phyloP scores from a whole-genome alignment of 2,113 vertebrate species.

The Labrus mixtus region DNA sequence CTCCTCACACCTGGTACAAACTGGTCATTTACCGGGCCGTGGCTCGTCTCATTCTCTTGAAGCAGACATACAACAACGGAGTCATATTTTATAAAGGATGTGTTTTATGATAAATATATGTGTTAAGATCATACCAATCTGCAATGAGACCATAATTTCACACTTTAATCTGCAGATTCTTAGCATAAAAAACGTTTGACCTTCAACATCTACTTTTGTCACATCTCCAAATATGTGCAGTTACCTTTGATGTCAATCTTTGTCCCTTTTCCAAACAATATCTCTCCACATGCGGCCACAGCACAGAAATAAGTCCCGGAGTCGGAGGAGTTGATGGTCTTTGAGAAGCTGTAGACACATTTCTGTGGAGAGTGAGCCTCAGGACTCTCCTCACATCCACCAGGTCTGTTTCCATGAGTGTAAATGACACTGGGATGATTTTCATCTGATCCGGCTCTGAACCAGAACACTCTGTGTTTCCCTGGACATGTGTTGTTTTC shows the following conservation, averaged over 20 bases:
- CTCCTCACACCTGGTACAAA: too few relatives aligned
- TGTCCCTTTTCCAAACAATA: constrained; percentile 62
- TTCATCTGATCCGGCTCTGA: constrained; percentile 11
- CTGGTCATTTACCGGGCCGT: too few relatives aligned
- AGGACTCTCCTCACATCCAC: constrained; percentile 3
- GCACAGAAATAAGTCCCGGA: constrained; percentile 64
- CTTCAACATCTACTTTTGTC: too few relatives aligned
- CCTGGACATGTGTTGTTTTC: background rate
- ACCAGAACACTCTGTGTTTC: constrained; percentile 39
- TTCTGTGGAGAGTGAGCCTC: constrained; percentile 32
- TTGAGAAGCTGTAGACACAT: constrained; percentile 46
- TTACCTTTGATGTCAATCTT: background rate
- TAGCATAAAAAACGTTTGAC: too few relatives aligned
- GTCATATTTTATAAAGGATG: too few relatives aligned
- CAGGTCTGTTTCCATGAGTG: background rate
- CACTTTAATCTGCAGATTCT: too few relatives aligned
- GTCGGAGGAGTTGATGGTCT: constrained; percentile 51
- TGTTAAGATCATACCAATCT: too few relatives aligned
- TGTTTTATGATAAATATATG: too few relatives aligned
- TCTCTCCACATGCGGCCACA: constrained; percentile 47
- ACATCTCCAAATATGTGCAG: too few relatives aligned
- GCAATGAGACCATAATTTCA: too few relatives aligned
- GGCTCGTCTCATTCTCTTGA: too few relatives aligned
- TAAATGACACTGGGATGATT: constrained; percentile 2
- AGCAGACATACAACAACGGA: too few relatives aligned